A percentile compares a stretch with the other conserved stretches of the same genome.
Conservation (phyloP, 2,888 invertebrate genomes). For the Brachynemurus nebulosus region DNA sequence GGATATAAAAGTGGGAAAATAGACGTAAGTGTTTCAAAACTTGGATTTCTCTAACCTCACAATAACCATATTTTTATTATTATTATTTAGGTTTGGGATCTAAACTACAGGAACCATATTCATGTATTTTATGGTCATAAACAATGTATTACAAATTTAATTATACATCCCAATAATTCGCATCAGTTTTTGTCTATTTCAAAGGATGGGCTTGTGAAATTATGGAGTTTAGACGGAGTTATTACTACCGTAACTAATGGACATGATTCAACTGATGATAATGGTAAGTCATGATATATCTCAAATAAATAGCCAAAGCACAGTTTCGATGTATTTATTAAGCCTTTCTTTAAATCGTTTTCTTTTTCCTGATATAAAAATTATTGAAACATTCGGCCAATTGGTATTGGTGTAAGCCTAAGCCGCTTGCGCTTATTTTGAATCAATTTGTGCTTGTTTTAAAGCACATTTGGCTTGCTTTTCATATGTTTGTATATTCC, state of each 20-base stretch:
- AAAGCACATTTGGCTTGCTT: no score
- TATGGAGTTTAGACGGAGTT: conserved; percentile 38
- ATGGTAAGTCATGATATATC: conserved; percentile 20
- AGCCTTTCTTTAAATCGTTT: no score
- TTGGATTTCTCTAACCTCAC: no score
- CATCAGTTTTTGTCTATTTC: conserved; percentile 44
- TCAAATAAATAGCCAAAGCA: no score
- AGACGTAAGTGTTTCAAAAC: conserved; percentile 25
- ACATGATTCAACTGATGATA: conserved; percentile 18
- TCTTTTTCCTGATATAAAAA: no score
- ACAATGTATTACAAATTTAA: conserved; percentile 35
- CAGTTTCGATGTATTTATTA: no score
- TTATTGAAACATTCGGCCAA: no score
- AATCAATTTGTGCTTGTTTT: no score
- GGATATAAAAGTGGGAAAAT: conserved; percentile 35
- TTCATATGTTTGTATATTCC: no score
- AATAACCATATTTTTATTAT: background rate
- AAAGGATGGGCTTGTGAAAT: conserved; percentile 39
- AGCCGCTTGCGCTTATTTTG: no score
- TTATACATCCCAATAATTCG: conserved; percentile 36
- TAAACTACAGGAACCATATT: conserved; percentile 37
- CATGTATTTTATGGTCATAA: conserved; percentile 36
- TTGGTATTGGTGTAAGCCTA: no score
- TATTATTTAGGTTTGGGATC: conserved; percentile 41
- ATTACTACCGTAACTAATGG: conserved; percentile 15